Conservation (phyloP, 2,113 vertebrate species). For the Gnathonemus echidnorhynchus region DNA sequence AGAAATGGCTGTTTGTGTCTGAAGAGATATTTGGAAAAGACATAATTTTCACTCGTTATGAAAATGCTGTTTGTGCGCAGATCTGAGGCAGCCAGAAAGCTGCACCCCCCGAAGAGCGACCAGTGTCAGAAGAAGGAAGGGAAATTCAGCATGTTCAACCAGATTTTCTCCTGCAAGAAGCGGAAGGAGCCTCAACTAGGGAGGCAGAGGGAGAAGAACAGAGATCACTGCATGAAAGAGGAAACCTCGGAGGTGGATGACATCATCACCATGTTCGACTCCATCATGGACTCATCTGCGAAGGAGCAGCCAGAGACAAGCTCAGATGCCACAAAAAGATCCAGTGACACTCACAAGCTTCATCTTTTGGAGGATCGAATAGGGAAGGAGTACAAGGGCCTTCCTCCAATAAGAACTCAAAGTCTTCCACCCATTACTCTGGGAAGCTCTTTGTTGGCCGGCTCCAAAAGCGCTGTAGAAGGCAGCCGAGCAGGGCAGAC, state of each 20-base stretch:
- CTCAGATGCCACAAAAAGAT: slow-evolving; percentile 50
- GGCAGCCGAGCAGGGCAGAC: slow-evolving; percentile 38
- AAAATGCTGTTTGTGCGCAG: slow-evolving; percentile 35
- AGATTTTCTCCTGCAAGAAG: slow-evolving; percentile 74
- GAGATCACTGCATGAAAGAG: slow-evolving; percentile 42
- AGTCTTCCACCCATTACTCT: slow-evolving; percentile 70
- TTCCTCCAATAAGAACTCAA: slow-evolving; percentile 66
- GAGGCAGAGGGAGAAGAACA: slow-evolving; percentile 48
- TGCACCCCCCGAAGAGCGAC: slow-evolving; percentile 50
- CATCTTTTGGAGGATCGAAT: slow-evolving; percentile 53
- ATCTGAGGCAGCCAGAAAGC: slow-evolving; percentile 47
- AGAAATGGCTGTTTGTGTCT: background rate
- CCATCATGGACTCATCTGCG: slow-evolving; percentile 56
- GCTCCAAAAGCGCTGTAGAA: slow-evolving; percentile 42
- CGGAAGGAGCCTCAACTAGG: slow-evolving; percentile 59
- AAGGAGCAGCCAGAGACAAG: slow-evolving; percentile 47
- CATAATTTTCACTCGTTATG: background rate
- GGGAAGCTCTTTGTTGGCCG: slow-evolving; percentile 55
- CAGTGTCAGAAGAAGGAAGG: slow-evolving; percentile 64
- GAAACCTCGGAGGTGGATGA: slow-evolving; percentile 74
- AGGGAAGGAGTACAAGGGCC: slow-evolving; percentile 46
- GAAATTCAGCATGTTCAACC: slow-evolving; percentile 65
- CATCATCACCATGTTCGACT: slow-evolving; percentile 78
- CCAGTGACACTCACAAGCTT: slow-evolving; percentile 54
- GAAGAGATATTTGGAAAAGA: background rate